Evolutionary conservation across 2,888 invertebrate genomes (phyloP), one percentile per base, ranked within the genome.

Genomic region (Schizotus pectinicornis): DNA sequence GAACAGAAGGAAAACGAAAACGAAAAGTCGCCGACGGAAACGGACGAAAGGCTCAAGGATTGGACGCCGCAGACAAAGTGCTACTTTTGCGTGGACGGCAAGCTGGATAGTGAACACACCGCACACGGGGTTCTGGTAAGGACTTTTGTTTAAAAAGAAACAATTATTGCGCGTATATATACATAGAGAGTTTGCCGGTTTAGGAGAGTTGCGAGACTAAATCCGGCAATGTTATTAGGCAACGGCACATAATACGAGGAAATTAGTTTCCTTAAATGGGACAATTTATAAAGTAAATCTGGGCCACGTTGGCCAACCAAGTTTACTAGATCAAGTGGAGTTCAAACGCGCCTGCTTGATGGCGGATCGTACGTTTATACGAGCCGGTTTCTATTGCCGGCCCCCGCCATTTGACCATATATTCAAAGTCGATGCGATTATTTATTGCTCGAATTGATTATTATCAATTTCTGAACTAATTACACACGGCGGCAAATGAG

Each of bases 61-160:
- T 92, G 92, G 92, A 89, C 88, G 79, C 92, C 92, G 71, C 85
- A 88, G 79, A 77, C 73, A 71, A 91, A 91, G 84, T 92, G 92
- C 81, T 88, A 90, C 84, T 91, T 92, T 81, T 92, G 92, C 81
- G 88, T 87, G 79, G 86, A 87, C 84, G 88, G 87, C 81, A 88
- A 88, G 81, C 83, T 88, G 81, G 83, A 80, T 78, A 79, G 78
- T 78, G 80, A 79, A 72, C 82, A 78, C 79, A 82, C 80, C 77
- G 81, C 77, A 75, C 83, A 82, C 77, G 81, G 84, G 79, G 83
- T 82, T 72, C 80, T 83, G 80, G 84, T 84, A 74, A 82, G 83
- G 53, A 11, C 11, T 36, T 47, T 6, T 1, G 12, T 11, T 31
- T 7, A 53, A 60, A 56, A 56, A 47, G 45, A 48, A 46, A 56